Percentiles rank a stretch among this genome's conserved stretches.
Conservation (phyloP, 1,140 invertebrate species). For the Wiebesia pumilae region DNA sequence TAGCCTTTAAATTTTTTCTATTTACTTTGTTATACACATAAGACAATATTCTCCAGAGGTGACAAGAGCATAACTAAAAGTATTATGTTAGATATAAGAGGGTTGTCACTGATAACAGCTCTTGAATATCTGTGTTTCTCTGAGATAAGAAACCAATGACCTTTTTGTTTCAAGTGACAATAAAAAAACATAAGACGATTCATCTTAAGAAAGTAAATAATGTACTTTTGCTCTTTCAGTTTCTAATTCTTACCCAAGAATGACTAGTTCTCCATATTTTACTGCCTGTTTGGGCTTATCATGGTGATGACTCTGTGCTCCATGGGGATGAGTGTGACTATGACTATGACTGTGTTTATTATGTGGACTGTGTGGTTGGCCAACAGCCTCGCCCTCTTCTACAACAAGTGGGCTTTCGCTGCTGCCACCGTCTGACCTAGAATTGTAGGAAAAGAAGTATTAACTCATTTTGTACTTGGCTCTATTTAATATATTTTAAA, state of each 20-base stretch:
- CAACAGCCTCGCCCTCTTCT: constrained; percentile 73
- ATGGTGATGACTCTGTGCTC: constrained; percentile 69
- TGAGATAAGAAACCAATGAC: constrained; percentile 45
- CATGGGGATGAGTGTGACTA: constrained; percentile 68
- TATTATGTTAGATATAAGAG: background rate
- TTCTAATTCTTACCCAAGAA: constrained; percentile 86
- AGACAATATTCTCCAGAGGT: constrained; percentile 6
- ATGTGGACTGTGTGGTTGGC: constrained; percentile 71
- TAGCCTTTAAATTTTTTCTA: constrained; percentile 8
- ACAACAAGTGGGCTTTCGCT: constrained; percentile 72
- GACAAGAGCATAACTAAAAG: constrained; percentile 7
- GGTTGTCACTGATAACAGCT: constrained; percentile 34
- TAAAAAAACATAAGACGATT: background rate
- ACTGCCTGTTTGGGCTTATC: constrained; percentile 84
- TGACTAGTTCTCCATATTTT: constrained; percentile 95
- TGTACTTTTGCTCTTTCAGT: background rate
- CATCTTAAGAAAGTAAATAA: constrained; percentile 18
- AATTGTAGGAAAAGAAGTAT: constrained; percentile 55
- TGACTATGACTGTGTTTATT: constrained; percentile 69
- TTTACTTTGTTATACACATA: background rate
- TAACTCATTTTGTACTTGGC: constrained; percentile 26
- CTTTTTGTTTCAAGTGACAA: constrained; percentile 31
- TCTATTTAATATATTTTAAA: constrained; percentile 23
- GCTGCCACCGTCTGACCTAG: constrained; percentile 74
- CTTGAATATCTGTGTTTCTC: constrained; percentile 35